A percentile compares a stretch with the other conserved stretches of the same genome.
These are phyloP conservation scores for Mustela lutreola DNA, from an alignment of 2,113 vertebrate species.

Conservation along the genomic window DNA sequence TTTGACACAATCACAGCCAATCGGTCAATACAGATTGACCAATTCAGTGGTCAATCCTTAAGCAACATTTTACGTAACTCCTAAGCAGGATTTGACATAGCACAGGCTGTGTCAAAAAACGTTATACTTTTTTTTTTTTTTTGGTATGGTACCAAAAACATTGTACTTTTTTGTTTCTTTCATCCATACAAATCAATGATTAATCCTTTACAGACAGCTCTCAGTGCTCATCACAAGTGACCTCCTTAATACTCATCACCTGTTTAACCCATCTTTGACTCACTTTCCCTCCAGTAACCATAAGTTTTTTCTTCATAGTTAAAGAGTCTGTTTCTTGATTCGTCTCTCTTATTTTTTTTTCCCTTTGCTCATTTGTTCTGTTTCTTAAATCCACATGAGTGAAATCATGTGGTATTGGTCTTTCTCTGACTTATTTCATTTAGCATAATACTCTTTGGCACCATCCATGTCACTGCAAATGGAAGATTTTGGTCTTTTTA, in stretches of 20 bases:
- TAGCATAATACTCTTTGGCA: neutral
- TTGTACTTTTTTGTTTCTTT: neutral
- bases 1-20: neutral
- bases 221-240: neutral
- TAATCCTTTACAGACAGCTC: neutral
- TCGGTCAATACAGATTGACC: neutral
- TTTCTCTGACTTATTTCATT: neutral
- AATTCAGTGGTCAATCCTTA: neutral
- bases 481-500: neutral
- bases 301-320: neutral
- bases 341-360: neutral
- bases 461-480: neutral
- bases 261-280: neutral
- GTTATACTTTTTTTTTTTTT: neutral
- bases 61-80: neutral
- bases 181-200: neutral
- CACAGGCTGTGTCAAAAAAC: neutral
- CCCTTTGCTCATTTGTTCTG: neutral
- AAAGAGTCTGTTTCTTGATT: neutral
- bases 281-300: neutral
- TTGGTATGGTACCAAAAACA: neutral
- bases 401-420: neutral
- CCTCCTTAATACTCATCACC: neutral
- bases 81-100: neutral
- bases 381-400: neutral